Percentiles rank a stretch among this genome's conserved stretches.
phyloP scores from a whole-genome alignment of 2,888 invertebrate species.

The Hecatera dysodea region DNA sequence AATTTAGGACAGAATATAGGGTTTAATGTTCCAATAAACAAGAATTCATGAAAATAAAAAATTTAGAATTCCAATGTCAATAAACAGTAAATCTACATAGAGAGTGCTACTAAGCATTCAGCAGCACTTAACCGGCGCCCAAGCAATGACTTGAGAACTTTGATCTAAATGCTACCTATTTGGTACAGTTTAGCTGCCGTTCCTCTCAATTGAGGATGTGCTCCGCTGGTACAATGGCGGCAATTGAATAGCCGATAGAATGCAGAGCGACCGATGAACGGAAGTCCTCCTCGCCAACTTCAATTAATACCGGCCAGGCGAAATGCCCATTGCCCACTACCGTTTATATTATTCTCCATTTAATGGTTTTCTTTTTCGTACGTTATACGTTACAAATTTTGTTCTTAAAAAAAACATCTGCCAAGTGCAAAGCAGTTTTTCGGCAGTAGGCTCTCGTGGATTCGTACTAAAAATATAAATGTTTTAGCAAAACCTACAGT shows the following conservation, averaged over 20 bases:
- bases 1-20: too few species aligned
- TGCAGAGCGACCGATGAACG: conserved; percentile 14
- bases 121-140: neutral
- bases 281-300: conserved; percentile 7
- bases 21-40: too few species aligned
- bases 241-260: conserved; percentile 29
- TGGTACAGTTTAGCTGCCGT: neutral
- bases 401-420: too few species aligned
- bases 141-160: neutral
- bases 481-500: too few species aligned
- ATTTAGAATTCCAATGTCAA: neutral
- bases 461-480: too few species aligned
- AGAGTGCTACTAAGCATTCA: neutral
- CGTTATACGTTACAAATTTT: too few species aligned
- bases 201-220: neutral
- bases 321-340: neutral
- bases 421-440: too few species aligned
- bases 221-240: conserved; percentile 21
- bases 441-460: too few species aligned
- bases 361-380: too few species aligned
- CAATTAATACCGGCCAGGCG: conserved; percentile 20
- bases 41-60: too few species aligned
- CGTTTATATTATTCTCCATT: conserved; percentile 11
- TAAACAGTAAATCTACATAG: neutral
- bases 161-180: neutral